phyloP scores from a whole-genome alignment of 2,113 vertebrate species.

The Octodon degus region DNA sequence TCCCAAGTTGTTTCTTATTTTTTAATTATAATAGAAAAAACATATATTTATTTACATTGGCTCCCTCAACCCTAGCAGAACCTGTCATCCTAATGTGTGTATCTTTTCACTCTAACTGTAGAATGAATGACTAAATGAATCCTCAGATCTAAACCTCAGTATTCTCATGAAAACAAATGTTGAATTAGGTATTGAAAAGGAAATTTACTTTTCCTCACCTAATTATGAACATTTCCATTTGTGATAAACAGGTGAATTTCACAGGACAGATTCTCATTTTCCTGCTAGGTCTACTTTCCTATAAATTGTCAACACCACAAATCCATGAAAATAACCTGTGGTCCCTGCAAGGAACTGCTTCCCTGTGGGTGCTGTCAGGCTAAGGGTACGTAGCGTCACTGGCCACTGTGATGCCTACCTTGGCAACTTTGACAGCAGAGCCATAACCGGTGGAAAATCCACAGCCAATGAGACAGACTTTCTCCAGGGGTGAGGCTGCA shows the following conservation, averaged over 20 bases:
- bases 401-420: conserved; percentile 80
- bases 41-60: neutral
- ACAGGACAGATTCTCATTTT: neutral
- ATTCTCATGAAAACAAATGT: neutral
- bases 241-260: neutral
- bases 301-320: neutral
- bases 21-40: neutral
- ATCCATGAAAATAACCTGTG: neutral
- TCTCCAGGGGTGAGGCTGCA: conserved; percentile 88
- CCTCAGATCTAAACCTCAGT: neutral
- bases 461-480: conserved; percentile 91
- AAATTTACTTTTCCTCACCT: neutral
- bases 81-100: neutral
- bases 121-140: neutral
- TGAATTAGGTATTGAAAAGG: neutral
- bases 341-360: neutral
- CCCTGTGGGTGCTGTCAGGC: neutral
- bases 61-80: neutral
- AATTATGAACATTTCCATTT: conserved; percentile 7
- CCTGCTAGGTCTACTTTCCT: neutral
- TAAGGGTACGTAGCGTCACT: neutral
- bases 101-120: neutral
- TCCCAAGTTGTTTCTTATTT: neutral
- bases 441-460: conserved; percentile 91
- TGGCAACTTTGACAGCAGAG: conserved; percentile 90